Conservation (phyloP, 2,888 invertebrate genomes). For the Lasioglossum figueresi region DNA sequence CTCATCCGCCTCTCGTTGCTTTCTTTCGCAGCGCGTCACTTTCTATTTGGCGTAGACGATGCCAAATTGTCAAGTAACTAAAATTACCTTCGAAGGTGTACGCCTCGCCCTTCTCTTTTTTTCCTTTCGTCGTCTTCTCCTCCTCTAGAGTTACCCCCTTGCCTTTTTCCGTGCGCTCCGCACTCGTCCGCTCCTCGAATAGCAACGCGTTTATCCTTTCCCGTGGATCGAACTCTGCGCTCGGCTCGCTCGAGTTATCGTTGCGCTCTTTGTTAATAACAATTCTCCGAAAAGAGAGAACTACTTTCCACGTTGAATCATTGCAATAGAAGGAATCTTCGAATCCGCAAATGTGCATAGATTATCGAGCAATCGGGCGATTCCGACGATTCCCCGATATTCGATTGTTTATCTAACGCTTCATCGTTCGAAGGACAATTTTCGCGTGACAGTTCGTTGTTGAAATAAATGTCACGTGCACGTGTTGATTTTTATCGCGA, state of each 20-base stretch:
- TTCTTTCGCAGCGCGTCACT: conserved; percentile 67
- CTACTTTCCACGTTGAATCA: not conserved
- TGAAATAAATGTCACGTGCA: conserved; percentile 48
- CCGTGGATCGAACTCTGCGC: conserved; percentile 25
- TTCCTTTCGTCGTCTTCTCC: conserved; percentile 38
- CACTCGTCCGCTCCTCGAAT: conserved; percentile 40
- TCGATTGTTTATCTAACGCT: conserved; percentile 18
- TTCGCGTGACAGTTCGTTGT: conserved; percentile 25
- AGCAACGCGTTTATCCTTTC: conserved; percentile 16
- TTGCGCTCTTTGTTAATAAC: not conserved
- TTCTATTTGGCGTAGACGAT: conserved; percentile 82
- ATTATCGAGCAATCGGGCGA: not conserved
- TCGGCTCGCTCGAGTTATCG: not conserved
- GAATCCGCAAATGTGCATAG: not conserved
- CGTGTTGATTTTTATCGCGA: conserved; percentile 37
- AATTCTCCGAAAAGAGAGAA: too few relatives aligned
- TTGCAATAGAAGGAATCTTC: not conserved
- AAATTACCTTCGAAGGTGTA: conserved; percentile 80
- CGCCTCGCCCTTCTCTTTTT: conserved; percentile 54
- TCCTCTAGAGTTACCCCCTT: conserved; percentile 25
- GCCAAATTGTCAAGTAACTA: conserved; percentile 82
- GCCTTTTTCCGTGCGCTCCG: conserved; percentile 19
- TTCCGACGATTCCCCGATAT: not conserved
- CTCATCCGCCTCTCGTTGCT: conserved; percentile 33
- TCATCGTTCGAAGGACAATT: conserved; percentile 27